Conservation (phyloP, 2,113 vertebrate species). For the Hoplias malabaricus region DNA sequence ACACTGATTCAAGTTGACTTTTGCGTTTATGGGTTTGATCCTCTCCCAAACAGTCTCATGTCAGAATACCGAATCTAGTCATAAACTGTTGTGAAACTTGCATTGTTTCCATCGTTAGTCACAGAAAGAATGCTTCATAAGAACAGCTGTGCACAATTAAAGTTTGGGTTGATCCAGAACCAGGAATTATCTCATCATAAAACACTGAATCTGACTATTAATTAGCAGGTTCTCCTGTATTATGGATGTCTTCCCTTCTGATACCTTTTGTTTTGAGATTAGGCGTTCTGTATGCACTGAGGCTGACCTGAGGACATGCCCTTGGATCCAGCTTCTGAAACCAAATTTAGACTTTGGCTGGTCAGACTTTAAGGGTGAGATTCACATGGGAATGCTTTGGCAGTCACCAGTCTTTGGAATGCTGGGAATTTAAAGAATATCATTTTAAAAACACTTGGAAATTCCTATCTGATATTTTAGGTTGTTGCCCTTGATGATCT, state of each 20-base stretch:
- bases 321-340: neutral
- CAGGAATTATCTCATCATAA: neutral
- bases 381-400: neutral
- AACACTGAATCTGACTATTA: neutral
- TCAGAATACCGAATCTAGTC: constrained; percentile 6
- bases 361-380: neutral
- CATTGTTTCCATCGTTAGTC: constrained; percentile 37
- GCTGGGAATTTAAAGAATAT: neutral
- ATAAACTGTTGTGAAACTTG: constrained; percentile 25
- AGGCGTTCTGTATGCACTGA: neutral
- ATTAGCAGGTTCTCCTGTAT: neutral
- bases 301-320: neutral
- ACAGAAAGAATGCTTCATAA: constrained; percentile 32
- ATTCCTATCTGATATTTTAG: neutral
- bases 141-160: constrained; percentile 36
- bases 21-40: neutral
- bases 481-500: neutral
- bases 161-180: neutral
- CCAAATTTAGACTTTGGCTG: neutral
- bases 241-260: neutral
- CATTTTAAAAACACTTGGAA: neutral
- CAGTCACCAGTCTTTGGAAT: neutral
- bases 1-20: neutral
- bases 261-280: neutral
- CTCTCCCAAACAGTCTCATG: neutral